Base-by-base conservation (phyloP, 1,140 invertebrate genomes). In the Parapsyche elsis region DNA sequence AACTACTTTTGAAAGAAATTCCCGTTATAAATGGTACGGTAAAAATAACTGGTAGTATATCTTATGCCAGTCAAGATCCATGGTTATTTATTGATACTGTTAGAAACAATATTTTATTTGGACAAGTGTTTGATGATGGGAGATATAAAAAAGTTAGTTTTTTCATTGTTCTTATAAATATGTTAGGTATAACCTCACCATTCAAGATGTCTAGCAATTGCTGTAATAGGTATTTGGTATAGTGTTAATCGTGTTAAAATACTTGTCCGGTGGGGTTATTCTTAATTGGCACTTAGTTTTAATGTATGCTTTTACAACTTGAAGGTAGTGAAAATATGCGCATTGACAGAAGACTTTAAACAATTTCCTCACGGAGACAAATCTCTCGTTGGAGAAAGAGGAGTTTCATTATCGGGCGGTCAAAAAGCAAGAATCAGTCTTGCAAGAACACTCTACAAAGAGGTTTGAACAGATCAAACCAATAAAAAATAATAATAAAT, bases 371-470 rank as follows among this genome's bases (percentile, higher is more conserved):
- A 91, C 81, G 92, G 94, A 21, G 96, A 97, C 84, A 89, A 92
- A 83, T 96, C 95, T 0, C 87, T 95, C n/a, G 93, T 97, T 5
- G 95, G 95, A 46, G 96, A 97, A 84, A 90, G 93, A 86, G 96
- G 96, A 67, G 90, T 92, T 14, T 92, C 92, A 26, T 86, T 96
- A 2, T 95, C 94, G 83, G 95, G 95, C 26, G 95, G 94, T 59
- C 94, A 95, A 87, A 91, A 92, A 85, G 94, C 94, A 23, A 88
- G 93, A 83, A 92, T 91, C 24, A 90, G 88, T 78, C 85, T 89
- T 5, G 89, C 89, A n/a, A 85, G 89, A 84, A 87, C 88, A 76
- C 86, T 89, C 61, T 90, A 90, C 45, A 85, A 87, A 86, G 85
- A 89, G 82, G 88, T 89, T 82, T 84, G 83, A 53, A 23, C 23